Percentiles rank a stretch among this genome's conserved stretches.
Conservation (phyloP, 2,113 vertebrate species). For the Neolamprologus fasciatus region DNA sequence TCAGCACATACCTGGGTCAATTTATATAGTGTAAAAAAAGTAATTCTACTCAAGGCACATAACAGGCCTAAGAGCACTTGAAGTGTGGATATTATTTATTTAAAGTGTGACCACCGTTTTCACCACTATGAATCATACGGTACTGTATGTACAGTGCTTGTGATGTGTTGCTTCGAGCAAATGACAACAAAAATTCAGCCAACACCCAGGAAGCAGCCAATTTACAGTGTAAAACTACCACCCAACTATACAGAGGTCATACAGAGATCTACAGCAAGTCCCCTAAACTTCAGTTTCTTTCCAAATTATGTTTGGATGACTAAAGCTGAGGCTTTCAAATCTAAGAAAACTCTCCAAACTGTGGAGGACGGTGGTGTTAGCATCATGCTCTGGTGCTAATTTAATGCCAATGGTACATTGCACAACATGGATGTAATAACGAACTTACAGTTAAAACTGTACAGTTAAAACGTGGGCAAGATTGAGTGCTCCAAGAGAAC, state of each 20-base stretch:
- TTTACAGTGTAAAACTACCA: neutral
- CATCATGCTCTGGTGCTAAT: neutral
- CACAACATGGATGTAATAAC: neutral
- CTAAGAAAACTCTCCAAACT: neutral
- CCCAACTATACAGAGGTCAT: neutral
- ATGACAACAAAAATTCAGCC: neutral
- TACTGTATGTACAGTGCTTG: neutral
- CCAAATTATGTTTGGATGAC: neutral
- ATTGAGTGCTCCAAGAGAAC: neutral
- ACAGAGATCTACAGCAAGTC: neutral
- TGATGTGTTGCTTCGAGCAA: neutral
- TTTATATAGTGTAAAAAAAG: neutral
- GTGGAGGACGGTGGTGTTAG: rapidly evolving
- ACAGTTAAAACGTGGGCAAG: neutral
- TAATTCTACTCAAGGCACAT: neutral
- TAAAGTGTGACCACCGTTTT: rapidly evolving
- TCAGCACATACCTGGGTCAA: neutral
- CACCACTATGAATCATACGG: neutral
- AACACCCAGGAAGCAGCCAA: neutral
- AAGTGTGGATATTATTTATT: neutral
- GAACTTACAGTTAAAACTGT: neutral
- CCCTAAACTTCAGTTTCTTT: neutral
- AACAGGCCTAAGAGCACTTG: neutral
- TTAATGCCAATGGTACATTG: neutral
- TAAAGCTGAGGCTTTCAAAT: neutral